Percentiles rank a stretch among this genome's conserved stretches.
Conservation (phyloP, 37 sponge, comb jelly and placozoan genomes). For the Diacarnus erythraeanus region DNA sequence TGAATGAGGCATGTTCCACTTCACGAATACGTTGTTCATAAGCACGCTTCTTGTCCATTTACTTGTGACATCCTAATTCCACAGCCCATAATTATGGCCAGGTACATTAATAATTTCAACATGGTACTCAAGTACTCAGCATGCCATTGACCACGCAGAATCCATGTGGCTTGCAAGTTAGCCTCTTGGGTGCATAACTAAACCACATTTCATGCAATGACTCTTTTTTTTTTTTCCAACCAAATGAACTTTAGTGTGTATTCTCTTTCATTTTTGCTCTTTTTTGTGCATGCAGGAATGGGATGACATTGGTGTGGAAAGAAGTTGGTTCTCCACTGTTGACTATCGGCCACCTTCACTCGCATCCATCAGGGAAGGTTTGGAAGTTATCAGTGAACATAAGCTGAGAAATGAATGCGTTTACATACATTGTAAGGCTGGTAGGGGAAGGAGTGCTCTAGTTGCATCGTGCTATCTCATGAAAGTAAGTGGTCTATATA, state of each 20-base stretch:
- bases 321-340: slow-evolving; percentile 47
- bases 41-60: too few species aligned
- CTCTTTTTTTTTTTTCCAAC: too few species aligned
- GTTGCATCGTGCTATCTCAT: slow-evolving; percentile 85
- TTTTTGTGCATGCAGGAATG: slow-evolving; percentile 77
- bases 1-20: too few species aligned
- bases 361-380: slow-evolving; percentile 35
- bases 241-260: neutral
- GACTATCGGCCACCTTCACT: slow-evolving; percentile 78
- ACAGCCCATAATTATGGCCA: too few species aligned
- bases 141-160: too few species aligned
- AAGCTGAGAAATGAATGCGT: slow-evolving; percentile 41
- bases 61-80: too few species aligned
- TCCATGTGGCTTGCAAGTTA: too few species aligned
- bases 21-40: too few species aligned
- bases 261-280: neutral
- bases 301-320: slow-evolving; percentile 64
- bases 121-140: too few species aligned
- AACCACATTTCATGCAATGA: too few species aligned
- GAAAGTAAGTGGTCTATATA: slow-evolving; percentile 35
- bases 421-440: slow-evolving; percentile 96
- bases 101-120: too few species aligned
- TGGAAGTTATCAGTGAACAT: slow-evolving; percentile 55
- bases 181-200: too few species aligned
- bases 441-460: slow-evolving; percentile 85